These are phyloP conservation scores for Apteryx mantelli DNA, from an alignment of 2,113 vertebrate species.

Conservation along the genomic window DNA sequence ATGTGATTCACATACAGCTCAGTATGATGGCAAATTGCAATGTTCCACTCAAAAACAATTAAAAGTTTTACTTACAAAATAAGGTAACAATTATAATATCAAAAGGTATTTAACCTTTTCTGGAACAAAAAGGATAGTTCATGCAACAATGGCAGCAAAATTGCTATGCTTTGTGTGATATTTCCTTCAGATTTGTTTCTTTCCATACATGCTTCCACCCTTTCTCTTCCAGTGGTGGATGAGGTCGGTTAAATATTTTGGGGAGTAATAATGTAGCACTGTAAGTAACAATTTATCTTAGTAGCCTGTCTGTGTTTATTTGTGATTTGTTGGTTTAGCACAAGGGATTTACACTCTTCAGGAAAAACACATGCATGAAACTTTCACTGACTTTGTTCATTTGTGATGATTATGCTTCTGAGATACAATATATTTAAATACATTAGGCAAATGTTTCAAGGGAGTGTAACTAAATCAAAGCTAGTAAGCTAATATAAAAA, in stretches of 20 bases:
- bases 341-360: not conserved
- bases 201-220: not conserved
- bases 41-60: not conserved
- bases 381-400: not conserved
- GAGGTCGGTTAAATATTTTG: not conserved
- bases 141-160: not conserved
- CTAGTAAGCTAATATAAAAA: not conserved
- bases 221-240: not conserved
- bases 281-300: not conserved
- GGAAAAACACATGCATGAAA: not conserved
- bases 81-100: not conserved
- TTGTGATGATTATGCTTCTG: not conserved
- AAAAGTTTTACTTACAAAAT: not conserved
- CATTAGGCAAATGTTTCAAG: constrained; percentile 11
- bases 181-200: not conserved
- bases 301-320: not conserved
- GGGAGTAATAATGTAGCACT: not conserved
- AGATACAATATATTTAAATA: not conserved
- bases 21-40: not conserved
- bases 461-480: not conserved
- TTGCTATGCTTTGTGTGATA: not conserved
- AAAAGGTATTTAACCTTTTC: not conserved
- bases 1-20: not conserved
- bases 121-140: not conserved
- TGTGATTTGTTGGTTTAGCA: constrained; percentile 11